Evolutionary conservation across 2,113 vertebrate genomes (phyloP), one percentile per base, ranked within the genome.

Genomic region (Tenrec ecaudatus): DNA sequence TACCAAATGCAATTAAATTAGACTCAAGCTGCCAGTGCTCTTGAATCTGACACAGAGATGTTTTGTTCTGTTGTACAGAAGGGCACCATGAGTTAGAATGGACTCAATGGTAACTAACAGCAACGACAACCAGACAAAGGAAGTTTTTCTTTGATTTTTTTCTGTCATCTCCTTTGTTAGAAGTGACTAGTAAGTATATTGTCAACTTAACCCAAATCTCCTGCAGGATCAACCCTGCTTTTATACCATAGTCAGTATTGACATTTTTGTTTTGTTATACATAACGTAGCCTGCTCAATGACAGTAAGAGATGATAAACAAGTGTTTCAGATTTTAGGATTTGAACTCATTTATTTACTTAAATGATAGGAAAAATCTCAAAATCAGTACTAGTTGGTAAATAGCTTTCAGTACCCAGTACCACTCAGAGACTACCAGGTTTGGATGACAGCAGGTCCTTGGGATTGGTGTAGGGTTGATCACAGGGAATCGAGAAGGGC

Each of bases 361-460:
- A 86, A 87, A 89, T 64, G 60, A 12, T 82, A 27, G 47, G 1
- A 62, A 80, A 16, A 86, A 62, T 92, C 58, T 77, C 19, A 40
- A 75, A 80, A 36, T 5, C 11, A 90, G 47, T 83, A 60, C 75
- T 80, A 77, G 7, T 60, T 78, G 27, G 85, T 92, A 83, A 96
- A 82, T 25, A 88, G 12, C 77, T 92, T 71, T 40, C 31, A n/a
- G 40, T 57, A 7, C 31, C 88, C 47, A 81, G 11, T 62, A 53
- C 6, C 0, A 33, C 22, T 80, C 58, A 80, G 58, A 83, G 15
- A 27, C 17, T 1, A 43, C 27, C 47, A 69, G 76, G 14, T 47
- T 33, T 0, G 1, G 23, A 19, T 38, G 4, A 43, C 73, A 7
- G n/a, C 64, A 64, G 10, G 40, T 60, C 7, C 10, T 12, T 1